These are phyloP conservation scores for Tricholaema leucomelas DNA, from an alignment of 2,113 vertebrate genomes.

Conservation along the genomic window DNA sequence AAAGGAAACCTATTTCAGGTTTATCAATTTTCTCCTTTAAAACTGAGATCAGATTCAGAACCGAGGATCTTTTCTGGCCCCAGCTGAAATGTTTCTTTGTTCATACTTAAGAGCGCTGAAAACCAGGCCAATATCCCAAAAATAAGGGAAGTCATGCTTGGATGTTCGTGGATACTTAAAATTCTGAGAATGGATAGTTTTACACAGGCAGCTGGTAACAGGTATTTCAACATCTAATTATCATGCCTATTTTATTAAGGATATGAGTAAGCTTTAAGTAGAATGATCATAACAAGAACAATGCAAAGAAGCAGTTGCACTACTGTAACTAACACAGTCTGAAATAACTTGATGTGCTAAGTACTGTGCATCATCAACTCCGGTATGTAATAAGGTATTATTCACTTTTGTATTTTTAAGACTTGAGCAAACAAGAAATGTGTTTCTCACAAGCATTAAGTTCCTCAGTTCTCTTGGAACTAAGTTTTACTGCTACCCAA, in stretches of 20 bases:
- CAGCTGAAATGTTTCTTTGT: neutral
- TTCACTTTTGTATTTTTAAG: neutral
- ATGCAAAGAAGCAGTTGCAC: neutral
- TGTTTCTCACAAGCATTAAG: neutral
- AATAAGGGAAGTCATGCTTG: neutral
- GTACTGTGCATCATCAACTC: neutral
- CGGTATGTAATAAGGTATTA: neutral
- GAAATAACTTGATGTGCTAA: neutral
- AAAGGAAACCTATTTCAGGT: neutral
- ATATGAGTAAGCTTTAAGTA: conserved; percentile 59
- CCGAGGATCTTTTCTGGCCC: neutral
- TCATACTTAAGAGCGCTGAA: neutral
- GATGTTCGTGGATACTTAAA: neutral
- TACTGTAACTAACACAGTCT: neutral
- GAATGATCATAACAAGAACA: neutral
- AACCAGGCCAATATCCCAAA: neutral
- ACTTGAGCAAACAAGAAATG: neutral
- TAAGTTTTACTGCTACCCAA: neutral
- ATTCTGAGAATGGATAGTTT: neutral
- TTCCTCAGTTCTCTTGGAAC: neutral
- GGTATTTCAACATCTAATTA: conserved; percentile 52
- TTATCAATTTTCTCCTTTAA: neutral
- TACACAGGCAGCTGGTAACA: conserved; percentile 27
- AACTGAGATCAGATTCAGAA: neutral
- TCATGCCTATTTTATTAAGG: conserved; percentile 13